Evolutionary conservation across 2,888 invertebrate genomes (phyloP), one percentile per base, ranked within the genome.

Genomic region (Agelastica alni): DNA sequence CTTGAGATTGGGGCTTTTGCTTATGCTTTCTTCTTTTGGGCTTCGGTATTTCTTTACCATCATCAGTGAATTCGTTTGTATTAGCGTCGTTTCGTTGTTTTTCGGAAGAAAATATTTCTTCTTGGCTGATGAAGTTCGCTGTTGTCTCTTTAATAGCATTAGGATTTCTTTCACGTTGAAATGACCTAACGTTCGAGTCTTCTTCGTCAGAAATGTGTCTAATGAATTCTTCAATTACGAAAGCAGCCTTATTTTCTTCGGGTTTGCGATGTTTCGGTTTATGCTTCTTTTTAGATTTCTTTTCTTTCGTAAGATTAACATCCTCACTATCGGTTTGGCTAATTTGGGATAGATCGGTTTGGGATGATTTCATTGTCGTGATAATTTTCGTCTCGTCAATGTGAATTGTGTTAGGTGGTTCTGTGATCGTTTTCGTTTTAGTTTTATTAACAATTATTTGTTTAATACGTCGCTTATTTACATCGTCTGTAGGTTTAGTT

Each of bases 351-450:
- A 17, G 2, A 10, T 45, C 28, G 9, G 10, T 28, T 43, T 67
- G 45, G 58, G 65, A 65, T 58, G 43, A 42, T 59, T 70, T 58
- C n/a, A 46, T 60, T 47, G 53, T 49, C 54, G 58, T 36, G 56
- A 62, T 62, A 61, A 69, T 62, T 73, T 75, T 46, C n/a, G 49
- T 60, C 44, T 63, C 61, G 56, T 61, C 58, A n/a, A 61, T 53
- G 9, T 51, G 42, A 17, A 58, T 58, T 42, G 60, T 51, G 36
- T 64, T 62, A 17, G 61, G 63, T 18, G 42, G 65, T 71, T 75
- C 63, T 72, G 77, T 63, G 70, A 75, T 31, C 5, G 62, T 63
- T 51, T 60, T 61, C n/a, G 61, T 67, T 26, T 58, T 63, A 5
- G 60, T 60, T 53, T 63, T 66, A 7, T 61, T 56, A 34, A 62